Evolutionary conservation across 1,140 invertebrate species (phyloP).

Genomic region (Drosophila lowei): DNA sequence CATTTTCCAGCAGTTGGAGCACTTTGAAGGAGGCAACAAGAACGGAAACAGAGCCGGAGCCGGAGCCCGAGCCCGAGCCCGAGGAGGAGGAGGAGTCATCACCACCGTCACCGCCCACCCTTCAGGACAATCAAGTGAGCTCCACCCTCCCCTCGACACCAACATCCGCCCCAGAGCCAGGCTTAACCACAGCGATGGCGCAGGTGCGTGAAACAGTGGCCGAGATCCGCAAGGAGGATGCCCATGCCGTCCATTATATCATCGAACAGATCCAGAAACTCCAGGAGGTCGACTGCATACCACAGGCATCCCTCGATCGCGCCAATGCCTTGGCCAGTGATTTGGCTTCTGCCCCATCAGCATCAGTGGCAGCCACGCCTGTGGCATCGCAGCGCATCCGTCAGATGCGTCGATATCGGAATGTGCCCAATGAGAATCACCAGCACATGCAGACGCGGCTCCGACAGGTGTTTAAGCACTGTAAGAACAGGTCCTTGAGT

Average conservation of each 20-base stretch:
- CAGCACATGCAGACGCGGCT: slow-evolving; percentile 68
- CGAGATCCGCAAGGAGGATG: slow-evolving; percentile 49
- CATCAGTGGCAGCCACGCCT: not conserved
- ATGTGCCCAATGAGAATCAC: slow-evolving; percentile 78
- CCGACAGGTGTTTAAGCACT: slow-evolving; percentile 59
- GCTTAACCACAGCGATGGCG: slow-evolving; percentile 7
- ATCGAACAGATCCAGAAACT: slow-evolving; percentile 47
- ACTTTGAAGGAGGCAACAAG: not conserved
- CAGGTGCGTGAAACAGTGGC: slow-evolving; percentile 30
- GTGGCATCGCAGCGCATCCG: slow-evolving; percentile 15
- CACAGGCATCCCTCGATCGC: slow-evolving; percentile 4
- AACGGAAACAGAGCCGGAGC: not conserved
- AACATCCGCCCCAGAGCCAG: not conserved
- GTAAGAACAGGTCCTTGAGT: slow-evolving; percentile 49
- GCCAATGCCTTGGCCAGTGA: slow-evolving; percentile 8
- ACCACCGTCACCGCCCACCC: not conserved
- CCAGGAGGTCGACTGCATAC: slow-evolving; percentile 33
- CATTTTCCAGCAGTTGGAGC: slow-evolving; percentile 11
- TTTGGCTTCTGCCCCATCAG: not conserved
- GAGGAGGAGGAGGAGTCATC: not conserved
- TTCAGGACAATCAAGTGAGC: slow-evolving; percentile 68
- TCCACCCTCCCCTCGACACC: slow-evolving; percentile 61
- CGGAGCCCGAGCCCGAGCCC: not conserved
- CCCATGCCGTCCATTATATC: slow-evolving; percentile 42
- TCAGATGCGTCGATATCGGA: slow-evolving; percentile 67